Base-by-base conservation (phyloP, 1,140 invertebrate species). In the Bicyclus anynana region DNA sequence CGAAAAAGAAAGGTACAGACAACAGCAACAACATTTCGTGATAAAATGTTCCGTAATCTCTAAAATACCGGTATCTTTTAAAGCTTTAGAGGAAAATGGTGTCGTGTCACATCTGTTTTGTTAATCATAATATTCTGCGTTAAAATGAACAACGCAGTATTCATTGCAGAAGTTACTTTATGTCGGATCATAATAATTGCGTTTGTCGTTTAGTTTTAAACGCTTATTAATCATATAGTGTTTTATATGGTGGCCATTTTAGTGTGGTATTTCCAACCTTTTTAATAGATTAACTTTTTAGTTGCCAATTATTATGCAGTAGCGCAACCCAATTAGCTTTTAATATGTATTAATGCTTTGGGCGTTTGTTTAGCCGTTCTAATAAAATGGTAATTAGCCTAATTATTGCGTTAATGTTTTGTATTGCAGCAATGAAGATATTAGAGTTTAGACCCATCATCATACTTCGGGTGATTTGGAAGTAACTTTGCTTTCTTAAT, bases 81-180 rank as follows among this genome's bases (percentile, higher is more conserved):
- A n/a, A n/a, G n/a, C n/a, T n/a, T n/a, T n/a, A n/a, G n/a, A n/a
- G n/a, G n/a, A n/a, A n/a, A n/a, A n/a, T n/a, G n/a, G 46, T 21
- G 23, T 49, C 40, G 10, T 33, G 33, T 29, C 46, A 13, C 35
- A 14, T 47, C 21, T 26, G 44, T 14, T 27, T 20, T 14, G 27
- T 5, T 44, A 10, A 14, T 57, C 69, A 69, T 52, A 70, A 67
- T 74, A 46, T 72, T 63, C n/a, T 27, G 62, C 53, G 16, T 44
- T 62, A 60, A 71, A 69, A 60, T 69, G 71, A 55, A 67, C 58
- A 64, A 38, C 59, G 17, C 44, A 57, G 61, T 74, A 70, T 74
- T 74, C 69, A 74, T 76, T 71, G 67, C 69, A 69, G 62, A 72
- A 76, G 67, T 78, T 72, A 63, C 59, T 71, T 63, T 74, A 64